Evolutionary conservation across 1,140 invertebrate species (phyloP), one percentile per base, ranked within the genome.

Genomic region (Campoletis sonorensis): DNA sequence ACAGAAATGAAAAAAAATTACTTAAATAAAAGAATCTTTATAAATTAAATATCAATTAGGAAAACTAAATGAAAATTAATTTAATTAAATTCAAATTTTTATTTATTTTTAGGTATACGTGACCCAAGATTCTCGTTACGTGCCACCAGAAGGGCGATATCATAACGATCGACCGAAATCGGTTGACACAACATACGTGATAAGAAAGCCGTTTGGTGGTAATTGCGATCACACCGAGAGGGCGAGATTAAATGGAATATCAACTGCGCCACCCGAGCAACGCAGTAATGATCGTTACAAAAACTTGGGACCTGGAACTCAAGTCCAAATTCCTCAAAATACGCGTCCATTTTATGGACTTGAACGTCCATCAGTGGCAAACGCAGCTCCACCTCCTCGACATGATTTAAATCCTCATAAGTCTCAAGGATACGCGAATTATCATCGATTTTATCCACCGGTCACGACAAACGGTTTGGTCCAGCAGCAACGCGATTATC

Each of bases 151-250:
- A 81, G 91, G 92, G 51, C 86, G 86, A 58, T 84, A 85, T 68
- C 86, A 89, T 37, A 88, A 91, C 49, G 85, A 88, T 40, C 82
- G 86, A 8, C 88, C 87, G 0, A 88, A 89, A 73, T 85, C 88
- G 7, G 87, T 93, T 2, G 91, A 92, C 67, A 93, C 92, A 0
- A 93, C 92, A 45, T 93, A 93, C 77, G 80, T 92, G 40, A 90
- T 93, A 81, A 87, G 92, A 75, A 88, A 85, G 61, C 90, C 90
- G 2, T 86, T 90, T n/a, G 75, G 61, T 37, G n/a, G 58, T 79
- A n/a, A 51, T n/a, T 15, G 61, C 11, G 81, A 81, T 15, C 80
- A 84, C 3, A 58, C 77, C 3, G 79, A 81, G 40, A 40, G 45
- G 11, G 77, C 78, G 3, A 85, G 84, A 37, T 11, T 61, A 4